These are phyloP conservation scores for Malaclemys terrapin DNA, from an alignment of 2,113 vertebrate species.

Conservation along the genomic window DNA sequence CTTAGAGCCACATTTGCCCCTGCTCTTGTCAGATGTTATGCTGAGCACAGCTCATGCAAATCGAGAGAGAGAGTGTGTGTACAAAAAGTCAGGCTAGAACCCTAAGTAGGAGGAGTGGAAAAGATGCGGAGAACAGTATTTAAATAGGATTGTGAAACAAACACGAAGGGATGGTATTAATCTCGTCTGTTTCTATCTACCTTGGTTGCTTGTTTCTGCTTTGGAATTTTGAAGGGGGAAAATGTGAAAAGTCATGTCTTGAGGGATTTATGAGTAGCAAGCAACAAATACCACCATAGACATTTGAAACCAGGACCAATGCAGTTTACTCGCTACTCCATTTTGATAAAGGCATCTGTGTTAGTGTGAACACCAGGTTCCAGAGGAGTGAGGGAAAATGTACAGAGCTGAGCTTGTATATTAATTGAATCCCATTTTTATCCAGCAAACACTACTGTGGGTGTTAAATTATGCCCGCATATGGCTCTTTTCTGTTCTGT, in stretches of 20 bases:
- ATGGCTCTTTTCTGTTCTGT: background rate
- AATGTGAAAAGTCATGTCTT: background rate
- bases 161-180: background rate
- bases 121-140: background rate
- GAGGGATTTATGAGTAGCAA: background rate
- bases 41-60: background rate
- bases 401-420: background rate
- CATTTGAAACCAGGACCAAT: rapidly evolving
- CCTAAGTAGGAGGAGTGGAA: background rate
- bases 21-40: background rate
- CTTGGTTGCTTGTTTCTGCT: background rate
- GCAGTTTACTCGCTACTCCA: background rate
- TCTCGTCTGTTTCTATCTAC: background rate
- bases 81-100: rapidly evolving
- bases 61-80: background rate
- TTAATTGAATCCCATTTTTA: background rate
- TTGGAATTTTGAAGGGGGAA: background rate
- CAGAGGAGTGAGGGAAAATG: background rate
- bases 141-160: background rate
- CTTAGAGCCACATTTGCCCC: background rate
- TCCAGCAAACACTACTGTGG: background rate
- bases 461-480: conserved; percentile 15
- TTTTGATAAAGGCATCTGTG: background rate
- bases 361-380: background rate
- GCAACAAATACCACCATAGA: background rate